Base-by-base conservation (phyloP, 2,888 invertebrate genomes). In the Phalera bucephala region DNA sequence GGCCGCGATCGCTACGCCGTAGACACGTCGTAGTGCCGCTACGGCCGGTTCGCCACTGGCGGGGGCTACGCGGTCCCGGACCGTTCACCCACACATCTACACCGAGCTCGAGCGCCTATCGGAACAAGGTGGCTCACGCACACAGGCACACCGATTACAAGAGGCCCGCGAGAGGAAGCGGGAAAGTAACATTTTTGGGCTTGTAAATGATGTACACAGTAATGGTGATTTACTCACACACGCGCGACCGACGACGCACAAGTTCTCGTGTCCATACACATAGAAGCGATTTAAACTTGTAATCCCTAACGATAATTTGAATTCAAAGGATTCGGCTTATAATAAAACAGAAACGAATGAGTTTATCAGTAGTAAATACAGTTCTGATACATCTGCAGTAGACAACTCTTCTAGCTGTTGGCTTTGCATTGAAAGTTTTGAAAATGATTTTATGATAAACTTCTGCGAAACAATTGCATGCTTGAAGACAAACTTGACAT, bases 261-360 rank as follows among this genome's bases (percentile, higher is more conserved):
- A 61, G 47, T 58, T 53, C 65, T 64, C 60, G 58, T 72, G 72
- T 65, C 66, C 64, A 71, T 78, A 80, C 72, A 80, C 79, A 76
- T 76, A 73, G 62, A 57, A 75, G 68, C 80, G 82, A 83, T 82
- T 83, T 82, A 80, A 87, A 87, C 80, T 87, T 88, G 82, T 87
- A 85, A 88, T 85, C 84, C 82, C 72, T 75, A 77, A 83, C 77
- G 82, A 85, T 85, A 77, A 87, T 87, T 86, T 83, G 77, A 82
- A 83, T 85, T 80, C 80, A 77, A 77, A 71, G 77, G 75, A 80
- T 82, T 80, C 73, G 59, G 76, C 71, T 72, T 75, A 65, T 60
- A 56, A 49, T 57, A 64, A 65, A 63, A 66, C 55, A 61, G 30
- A 44, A 48, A 33, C 33, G 27, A 44, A 31, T 38, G 23, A 40